phyloP scores from a whole-genome alignment of 2,797 vertebrate genomes.

The Xiphorhynchus erythropygius region DNA sequence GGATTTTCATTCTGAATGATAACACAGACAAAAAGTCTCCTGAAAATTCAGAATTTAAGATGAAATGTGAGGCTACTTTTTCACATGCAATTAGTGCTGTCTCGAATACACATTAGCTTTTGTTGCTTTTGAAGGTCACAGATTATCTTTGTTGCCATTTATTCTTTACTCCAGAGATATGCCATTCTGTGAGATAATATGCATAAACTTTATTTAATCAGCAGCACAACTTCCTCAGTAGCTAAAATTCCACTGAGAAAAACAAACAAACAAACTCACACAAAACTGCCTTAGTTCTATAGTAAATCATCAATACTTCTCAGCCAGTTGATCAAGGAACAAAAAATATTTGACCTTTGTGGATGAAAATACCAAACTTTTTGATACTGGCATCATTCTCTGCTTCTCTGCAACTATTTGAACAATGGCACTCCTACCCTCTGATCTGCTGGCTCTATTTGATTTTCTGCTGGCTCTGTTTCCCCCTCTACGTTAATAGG shows the following conservation, averaged over 20 bases:
- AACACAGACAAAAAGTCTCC: neutral
- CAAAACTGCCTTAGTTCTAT: neutral
- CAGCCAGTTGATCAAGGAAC: neutral
- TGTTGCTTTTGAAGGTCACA: neutral
- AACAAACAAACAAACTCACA: neutral
- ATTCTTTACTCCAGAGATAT: neutral
- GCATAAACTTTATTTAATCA: neutral
- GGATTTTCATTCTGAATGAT: neutral
- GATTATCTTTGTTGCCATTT: neutral
- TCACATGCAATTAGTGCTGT: neutral
- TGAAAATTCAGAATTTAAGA: neutral
- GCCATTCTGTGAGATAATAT: neutral
- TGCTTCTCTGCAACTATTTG: neutral
- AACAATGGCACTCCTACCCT: neutral
- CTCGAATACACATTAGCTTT: neutral
- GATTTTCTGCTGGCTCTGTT: neutral
- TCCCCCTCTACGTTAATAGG: neutral
- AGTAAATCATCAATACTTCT: neutral
- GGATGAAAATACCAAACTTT: neutral
- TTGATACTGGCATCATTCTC: neutral
- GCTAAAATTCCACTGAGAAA: neutral
- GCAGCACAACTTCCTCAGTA: neutral
- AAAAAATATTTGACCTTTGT: neutral
- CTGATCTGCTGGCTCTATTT: neutral
- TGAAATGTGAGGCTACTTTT: neutral